Conservation (phyloP, 2,888 invertebrate species). For the Drosophila koepferae region DNA sequence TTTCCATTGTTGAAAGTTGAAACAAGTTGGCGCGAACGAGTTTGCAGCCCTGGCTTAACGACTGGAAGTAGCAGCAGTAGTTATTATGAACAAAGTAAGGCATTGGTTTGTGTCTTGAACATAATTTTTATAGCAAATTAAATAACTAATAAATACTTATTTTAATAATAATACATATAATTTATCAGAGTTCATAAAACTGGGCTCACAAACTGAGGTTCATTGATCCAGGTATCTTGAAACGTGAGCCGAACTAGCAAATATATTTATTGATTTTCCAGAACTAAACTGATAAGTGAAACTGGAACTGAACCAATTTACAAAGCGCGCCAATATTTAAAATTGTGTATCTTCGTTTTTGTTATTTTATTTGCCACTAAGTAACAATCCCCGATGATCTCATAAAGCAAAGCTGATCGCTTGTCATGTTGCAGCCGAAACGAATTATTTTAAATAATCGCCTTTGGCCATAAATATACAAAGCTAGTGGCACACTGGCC, state of each 20-base stretch:
- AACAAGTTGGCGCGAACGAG: background rate
- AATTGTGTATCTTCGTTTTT: background rate
- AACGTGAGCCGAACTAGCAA: background rate
- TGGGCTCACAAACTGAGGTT: background rate
- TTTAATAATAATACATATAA: background rate
- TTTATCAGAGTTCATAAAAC: background rate
- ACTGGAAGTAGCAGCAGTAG: background rate
- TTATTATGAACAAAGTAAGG: background rate
- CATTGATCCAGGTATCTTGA: background rate
- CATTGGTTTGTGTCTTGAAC: background rate
- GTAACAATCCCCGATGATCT: slow-evolving; percentile 53
- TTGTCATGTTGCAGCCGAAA: slow-evolving; percentile 43
- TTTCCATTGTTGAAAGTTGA: background rate
- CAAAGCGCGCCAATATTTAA: background rate
- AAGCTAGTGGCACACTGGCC: slow-evolving; percentile 45
- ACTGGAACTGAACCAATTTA: background rate
- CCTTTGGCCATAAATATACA: slow-evolving; percentile 69
- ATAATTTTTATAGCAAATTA: background rate
- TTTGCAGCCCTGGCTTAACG: slow-evolving; percentile 2
- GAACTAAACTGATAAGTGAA: background rate
- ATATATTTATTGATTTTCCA: background rate
- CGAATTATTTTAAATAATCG: slow-evolving; percentile 58
- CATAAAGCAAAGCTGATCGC: slow-evolving; percentile 41
- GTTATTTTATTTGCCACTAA: background rate
- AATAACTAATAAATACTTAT: background rate